These are phyloP conservation scores for Tipula confusa DNA, from an alignment of 2,888 invertebrate genomes.

Conservation along the genomic window DNA sequence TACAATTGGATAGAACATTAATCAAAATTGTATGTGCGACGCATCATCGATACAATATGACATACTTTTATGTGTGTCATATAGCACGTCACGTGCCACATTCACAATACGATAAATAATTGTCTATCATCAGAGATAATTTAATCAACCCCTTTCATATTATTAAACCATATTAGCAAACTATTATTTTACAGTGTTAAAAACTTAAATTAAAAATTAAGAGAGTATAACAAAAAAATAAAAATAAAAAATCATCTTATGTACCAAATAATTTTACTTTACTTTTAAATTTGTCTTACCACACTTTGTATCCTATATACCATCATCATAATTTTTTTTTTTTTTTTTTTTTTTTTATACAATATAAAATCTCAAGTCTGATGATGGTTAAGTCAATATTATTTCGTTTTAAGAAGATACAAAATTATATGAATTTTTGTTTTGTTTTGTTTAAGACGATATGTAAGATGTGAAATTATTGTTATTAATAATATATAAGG, in stretches of 20 bases:
- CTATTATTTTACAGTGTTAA: not conserved
- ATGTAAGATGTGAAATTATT: constrained; percentile 15
- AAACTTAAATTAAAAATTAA: constrained; percentile 14
- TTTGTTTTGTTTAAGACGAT: not conserved
- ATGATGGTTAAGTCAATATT: constrained; percentile 20
- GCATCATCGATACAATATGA: too few species aligned
- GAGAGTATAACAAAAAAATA: constrained; percentile 20
- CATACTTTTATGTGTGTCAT: not conserved
- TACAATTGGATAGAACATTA: constrained; percentile 8
- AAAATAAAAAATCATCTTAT: not conserved
- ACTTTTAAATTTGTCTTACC: not conserved
- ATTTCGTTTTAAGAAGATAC: not conserved
- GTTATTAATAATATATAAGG: constrained; percentile 7
- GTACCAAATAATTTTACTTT: not conserved
- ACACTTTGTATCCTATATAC: not conserved
- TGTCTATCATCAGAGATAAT: not conserved
- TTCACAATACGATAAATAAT: not conserved
- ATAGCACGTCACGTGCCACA: not conserved
- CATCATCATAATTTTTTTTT: not conserved
- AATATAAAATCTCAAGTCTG: not conserved
- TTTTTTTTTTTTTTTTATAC: not conserved
- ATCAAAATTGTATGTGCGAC: not conserved
- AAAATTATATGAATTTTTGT: constrained; percentile 7
- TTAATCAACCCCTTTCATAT: not conserved
- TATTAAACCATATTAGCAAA: not conserved